Evolutionary conservation across 92 coral and sea anemone species (phyloP).

Genomic region (Blastomussa wellsi): DNA sequence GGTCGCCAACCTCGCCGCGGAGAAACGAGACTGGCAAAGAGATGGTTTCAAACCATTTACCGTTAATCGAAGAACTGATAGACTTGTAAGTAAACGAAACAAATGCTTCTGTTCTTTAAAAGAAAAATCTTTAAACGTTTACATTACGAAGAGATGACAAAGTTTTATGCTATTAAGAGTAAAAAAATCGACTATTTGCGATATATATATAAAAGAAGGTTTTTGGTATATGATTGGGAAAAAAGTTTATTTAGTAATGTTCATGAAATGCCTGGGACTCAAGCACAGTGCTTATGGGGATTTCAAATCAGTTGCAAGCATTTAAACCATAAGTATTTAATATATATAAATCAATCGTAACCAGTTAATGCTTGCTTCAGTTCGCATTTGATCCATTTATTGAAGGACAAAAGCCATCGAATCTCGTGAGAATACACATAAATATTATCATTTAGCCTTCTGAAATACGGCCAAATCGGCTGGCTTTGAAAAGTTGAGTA

Average conservation of each 20-base stretch:
- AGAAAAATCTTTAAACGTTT: slow-evolving; percentile 37
- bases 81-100: slow-evolving; percentile 40
- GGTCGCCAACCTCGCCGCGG: slow-evolving; percentile 10
- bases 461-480: neutral
- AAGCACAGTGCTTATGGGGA: slow-evolving; percentile 7
- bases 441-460: neutral
- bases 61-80: slow-evolving; percentile 11
- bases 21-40: slow-evolving; percentile 18
- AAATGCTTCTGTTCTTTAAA: slow-evolving; percentile 38
- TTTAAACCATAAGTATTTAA: slow-evolving; percentile 29
- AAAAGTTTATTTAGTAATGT: slow-evolving; percentile 27
- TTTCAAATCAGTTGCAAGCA: slow-evolving; percentile 13
- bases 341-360: slow-evolving; percentile 9
- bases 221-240: slow-evolving; percentile 25
- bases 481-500: slow-evolving; percentile 13
- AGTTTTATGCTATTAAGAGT: slow-evolving; percentile 40
- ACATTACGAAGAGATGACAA: slow-evolving; percentile 24
- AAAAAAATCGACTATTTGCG: slow-evolving; percentile 17
- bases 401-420: neutral
- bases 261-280: slow-evolving; percentile 1
- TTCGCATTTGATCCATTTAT: slow-evolving; percentile 22
- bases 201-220: slow-evolving; percentile 32
- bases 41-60: slow-evolving; percentile 32
- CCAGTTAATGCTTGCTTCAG: slow-evolving; percentile 14
- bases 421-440: slow-evolving; percentile 2